Percentiles rank a stretch among this genome's conserved stretches.
phyloP scores from a whole-genome alignment of 2,888 invertebrate genomes.

The Tricholauxania praeusta region DNA sequence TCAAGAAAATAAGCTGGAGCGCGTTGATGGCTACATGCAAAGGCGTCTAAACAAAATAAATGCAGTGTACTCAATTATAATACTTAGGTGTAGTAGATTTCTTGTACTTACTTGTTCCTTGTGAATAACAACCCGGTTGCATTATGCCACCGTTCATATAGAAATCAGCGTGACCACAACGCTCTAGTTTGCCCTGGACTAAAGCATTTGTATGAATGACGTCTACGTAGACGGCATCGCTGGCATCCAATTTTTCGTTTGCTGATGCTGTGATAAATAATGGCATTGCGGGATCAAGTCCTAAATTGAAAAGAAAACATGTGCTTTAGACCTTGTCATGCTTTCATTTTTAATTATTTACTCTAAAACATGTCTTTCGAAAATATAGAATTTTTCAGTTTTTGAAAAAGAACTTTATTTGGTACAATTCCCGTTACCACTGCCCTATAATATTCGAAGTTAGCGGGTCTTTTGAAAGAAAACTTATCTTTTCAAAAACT shows the following conservation, averaged over 20 bases:
- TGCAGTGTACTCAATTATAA: background rate
- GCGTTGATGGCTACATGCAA: slow-evolving; percentile 76
- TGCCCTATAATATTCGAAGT: no score
- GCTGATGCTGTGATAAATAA: slow-evolving; percentile 72
- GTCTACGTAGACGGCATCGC: slow-evolving; percentile 78
- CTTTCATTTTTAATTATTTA: no score
- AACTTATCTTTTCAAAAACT: no score
- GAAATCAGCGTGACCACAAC: slow-evolving; percentile 78
- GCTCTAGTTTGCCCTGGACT: slow-evolving; percentile 75
- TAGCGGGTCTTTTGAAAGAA: no score
- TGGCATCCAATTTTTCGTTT: slow-evolving; percentile 72
- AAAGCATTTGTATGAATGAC: slow-evolving; percentile 80
- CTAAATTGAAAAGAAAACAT: slow-evolving; percentile 40
- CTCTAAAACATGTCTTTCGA: no score
- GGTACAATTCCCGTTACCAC: no score
- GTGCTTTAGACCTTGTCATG: background rate
- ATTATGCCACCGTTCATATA: slow-evolving; percentile 79
- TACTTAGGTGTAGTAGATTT: background rate
- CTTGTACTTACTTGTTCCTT: slow-evolving; percentile 65
- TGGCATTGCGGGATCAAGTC: slow-evolving; percentile 78
- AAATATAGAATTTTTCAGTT: no score
- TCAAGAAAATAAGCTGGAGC: slow-evolving; percentile 76
- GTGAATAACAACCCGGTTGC: slow-evolving; percentile 75
- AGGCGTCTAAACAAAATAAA: slow-evolving; percentile 67
- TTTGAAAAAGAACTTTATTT: no score